A percentile compares a stretch with the other conserved stretches of the same genome.
Evolutionary conservation across 2,888 invertebrate genomes (phyloP).

Genomic region (Agrotis ipsilon): DNA sequence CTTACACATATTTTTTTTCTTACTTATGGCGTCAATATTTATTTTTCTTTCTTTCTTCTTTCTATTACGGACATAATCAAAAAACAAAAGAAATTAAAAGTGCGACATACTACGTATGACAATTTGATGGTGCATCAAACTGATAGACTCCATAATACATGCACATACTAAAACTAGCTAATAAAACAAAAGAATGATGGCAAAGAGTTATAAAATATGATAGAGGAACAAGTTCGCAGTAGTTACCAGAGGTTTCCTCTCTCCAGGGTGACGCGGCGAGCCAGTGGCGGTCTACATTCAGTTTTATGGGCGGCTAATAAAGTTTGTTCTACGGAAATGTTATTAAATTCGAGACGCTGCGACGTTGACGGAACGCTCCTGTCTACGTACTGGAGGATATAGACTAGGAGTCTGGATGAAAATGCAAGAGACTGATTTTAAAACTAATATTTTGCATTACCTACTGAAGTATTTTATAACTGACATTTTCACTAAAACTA

Average conservation of each 20-base stretch:
- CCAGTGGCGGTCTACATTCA: conserved; percentile 51
- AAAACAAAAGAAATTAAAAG: no score
- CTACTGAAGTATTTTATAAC: no score
- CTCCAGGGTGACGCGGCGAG: conserved; percentile 29
- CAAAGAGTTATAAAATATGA: conserved; percentile 52
- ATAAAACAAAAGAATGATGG: conserved; percentile 24
- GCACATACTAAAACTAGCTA: conserved; percentile 6
- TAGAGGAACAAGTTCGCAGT: conserved; percentile 25
- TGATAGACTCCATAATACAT: background rate
- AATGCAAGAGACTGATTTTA: background rate
- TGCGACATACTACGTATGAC: no score
- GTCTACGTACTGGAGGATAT: conserved; percentile 54
- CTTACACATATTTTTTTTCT: no score
- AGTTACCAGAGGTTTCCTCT: conserved; percentile 31
- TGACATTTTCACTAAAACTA: no score
- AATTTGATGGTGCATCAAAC: no score
- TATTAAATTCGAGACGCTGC: conserved; percentile 76
- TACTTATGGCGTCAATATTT: no score
- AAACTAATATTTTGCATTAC: background rate
- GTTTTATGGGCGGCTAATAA: conserved; percentile 79
- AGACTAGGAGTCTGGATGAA: conserved; percentile 45
- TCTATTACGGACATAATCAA: background rate
- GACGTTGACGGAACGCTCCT: conserved; percentile 77
- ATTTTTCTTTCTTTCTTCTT: no score
- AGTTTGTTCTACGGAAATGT: conserved; percentile 75